phyloP scores from a whole-genome alignment of 2,113 vertebrate species.

The Grallaria varia region DNA sequence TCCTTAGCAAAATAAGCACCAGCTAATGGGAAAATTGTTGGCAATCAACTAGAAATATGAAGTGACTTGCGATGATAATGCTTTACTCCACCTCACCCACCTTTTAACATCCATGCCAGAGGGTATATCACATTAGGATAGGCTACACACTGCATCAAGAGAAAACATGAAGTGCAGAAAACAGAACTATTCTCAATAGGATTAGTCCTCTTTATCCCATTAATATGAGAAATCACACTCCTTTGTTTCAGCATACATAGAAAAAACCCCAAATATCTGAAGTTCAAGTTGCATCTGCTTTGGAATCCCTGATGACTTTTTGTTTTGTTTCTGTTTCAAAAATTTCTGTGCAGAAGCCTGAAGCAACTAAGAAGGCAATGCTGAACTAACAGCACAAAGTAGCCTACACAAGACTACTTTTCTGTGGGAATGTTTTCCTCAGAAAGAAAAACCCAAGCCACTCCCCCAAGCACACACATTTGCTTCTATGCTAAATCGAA shows the following conservation, averaged over 20 bases:
- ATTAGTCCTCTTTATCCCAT: constrained; percentile 31
- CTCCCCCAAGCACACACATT: background rate
- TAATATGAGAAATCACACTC: background rate
- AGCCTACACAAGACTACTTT: background rate
- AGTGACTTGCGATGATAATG: background rate
- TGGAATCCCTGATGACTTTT: background rate
- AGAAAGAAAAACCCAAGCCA: background rate
- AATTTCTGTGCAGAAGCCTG: background rate
- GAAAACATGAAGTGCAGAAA: background rate
- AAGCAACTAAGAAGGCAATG: background rate
- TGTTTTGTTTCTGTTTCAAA: background rate
- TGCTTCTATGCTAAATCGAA: background rate
- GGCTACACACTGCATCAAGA: background rate
- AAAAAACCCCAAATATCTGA: background rate
- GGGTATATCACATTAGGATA: background rate
- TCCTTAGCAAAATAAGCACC: background rate
- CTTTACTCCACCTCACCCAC: background rate
- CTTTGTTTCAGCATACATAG: background rate
- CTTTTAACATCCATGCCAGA: background rate
- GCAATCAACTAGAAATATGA: background rate
- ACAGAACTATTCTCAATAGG: background rate
- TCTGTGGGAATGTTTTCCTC: background rate
- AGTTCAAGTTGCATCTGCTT: background rate
- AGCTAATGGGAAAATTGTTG: background rate
- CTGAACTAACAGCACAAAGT: background rate